Evolutionary conservation across 2,113 vertebrate species (phyloP).

Genomic region (Vidua chalybeata): DNA sequence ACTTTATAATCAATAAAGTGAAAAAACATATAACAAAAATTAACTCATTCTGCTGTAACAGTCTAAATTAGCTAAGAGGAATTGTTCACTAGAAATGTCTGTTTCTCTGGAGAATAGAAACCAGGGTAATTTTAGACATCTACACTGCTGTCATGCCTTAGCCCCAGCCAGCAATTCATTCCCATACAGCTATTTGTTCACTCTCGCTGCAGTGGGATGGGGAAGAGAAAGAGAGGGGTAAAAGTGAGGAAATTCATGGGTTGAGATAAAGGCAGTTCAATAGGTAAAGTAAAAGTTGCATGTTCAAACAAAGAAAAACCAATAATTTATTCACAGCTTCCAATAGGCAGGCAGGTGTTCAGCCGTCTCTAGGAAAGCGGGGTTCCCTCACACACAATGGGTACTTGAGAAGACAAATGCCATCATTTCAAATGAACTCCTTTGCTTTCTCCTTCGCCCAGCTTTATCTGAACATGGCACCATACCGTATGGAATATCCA

Average conservation of each 20-base stretch:
- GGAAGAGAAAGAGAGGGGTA: not conserved
- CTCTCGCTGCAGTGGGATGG: not conserved
- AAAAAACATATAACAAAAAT: not conserved
- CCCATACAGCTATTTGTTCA: not conserved
- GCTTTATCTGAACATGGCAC: not conserved
- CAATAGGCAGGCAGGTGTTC: not conserved
- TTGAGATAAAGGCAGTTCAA: not conserved
- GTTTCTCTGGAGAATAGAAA: not conserved
- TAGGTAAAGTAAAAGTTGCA: not conserved
- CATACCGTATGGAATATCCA: fast-evolving
- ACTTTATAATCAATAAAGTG: not conserved
- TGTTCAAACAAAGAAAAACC: not conserved
- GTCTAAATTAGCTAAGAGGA: not conserved
- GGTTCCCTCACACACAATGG: not conserved
- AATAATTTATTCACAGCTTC: not conserved
- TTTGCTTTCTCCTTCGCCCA: not conserved
- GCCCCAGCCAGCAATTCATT: not conserved
- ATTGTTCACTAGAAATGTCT: not conserved
- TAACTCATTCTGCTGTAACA: not conserved
- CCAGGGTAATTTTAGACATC: not conserved
- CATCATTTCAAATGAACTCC: not conserved
- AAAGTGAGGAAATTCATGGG: not conserved
- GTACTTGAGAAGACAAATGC: not conserved
- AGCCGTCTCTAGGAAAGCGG: not conserved
- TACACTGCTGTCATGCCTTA: not conserved